Conservation (phyloP, 2,113 vertebrate species). For the Actenoides lindsayi region DNA sequence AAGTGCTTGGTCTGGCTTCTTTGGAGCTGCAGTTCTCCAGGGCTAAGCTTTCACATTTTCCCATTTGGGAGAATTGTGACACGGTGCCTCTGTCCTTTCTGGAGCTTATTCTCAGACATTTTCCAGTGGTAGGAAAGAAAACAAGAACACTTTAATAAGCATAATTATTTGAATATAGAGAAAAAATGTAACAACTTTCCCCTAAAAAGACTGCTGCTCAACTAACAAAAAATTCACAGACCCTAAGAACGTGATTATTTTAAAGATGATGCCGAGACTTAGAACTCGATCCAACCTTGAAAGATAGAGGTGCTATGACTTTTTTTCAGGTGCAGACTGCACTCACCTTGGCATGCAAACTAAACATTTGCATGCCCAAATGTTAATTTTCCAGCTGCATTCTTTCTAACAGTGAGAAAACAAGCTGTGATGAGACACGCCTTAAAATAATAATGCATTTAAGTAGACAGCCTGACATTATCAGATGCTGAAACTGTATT, state of each 20-base stretch:
- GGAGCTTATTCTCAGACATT: background rate
- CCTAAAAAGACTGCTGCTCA: background rate
- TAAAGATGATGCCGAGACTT: background rate
- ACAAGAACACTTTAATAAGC: background rate
- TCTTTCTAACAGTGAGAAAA: background rate
- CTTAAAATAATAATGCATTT: background rate
- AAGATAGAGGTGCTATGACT: background rate
- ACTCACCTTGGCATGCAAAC: background rate
- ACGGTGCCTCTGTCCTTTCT: background rate
- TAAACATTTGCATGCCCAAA: background rate
- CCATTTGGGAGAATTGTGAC: background rate
- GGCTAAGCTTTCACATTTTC: background rate
- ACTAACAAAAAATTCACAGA: background rate
- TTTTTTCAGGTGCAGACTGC: background rate
- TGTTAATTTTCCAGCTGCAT: background rate
- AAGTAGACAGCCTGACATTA: background rate
- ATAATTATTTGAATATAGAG: background rate
- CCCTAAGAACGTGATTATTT: background rate
- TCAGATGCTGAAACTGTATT: background rate
- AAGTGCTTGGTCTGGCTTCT: background rate
- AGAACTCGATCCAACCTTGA: background rate
- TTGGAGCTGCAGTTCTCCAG: background rate
- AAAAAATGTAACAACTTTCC: background rate
- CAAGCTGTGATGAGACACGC: background rate
- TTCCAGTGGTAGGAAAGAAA: background rate